Base-by-base conservation (phyloP, 35 echinoderm and acorn worm genomes). In the Patiria miniata region DNA sequence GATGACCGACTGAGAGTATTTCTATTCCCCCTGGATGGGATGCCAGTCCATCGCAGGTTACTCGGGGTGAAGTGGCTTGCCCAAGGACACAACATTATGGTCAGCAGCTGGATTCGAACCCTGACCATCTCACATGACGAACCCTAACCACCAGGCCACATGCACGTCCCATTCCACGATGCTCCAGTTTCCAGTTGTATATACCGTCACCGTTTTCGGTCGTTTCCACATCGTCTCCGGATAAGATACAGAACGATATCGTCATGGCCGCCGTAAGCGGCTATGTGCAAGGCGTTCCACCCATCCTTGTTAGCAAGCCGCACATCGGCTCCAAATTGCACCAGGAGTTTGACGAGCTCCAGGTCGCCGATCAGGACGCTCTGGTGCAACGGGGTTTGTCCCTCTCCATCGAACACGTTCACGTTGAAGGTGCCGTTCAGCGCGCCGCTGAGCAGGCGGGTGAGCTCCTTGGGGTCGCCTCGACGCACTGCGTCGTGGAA, bases 231-330 rank as follows among this genome's bases (percentile, higher is more conserved):
- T 32, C 65, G 65, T 23, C 82, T 19, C 22, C 68, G 60, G 37
- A 90, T 83, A 29, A 94, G 79, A 77, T 90, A 94, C 2, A 94
- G 79, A 22, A 81, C 87, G 44, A 94, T 94, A 76, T 94, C 92
- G 32, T 90, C 68, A 36, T 90, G 88, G 10, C 92, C 92, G 4
- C 87, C 82, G 39, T 89, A 94, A 12, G 92, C 83, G 7, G 92
- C 92, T 36, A 94, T 94, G 60, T 94, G 92, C 32, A 94, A 26
- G 33, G 92, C 92, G 83, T 90, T 94, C 92, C 92, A 94, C 1
- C 92, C 92, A 57, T 94, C 92, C 16, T 78, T 50, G 38, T 94
- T 94, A 7, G 92, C 87, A 2, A 94, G 80, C 44, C 79, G 68
- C n/a, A 90, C 92, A 77, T 94, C 92, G 7, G 92, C 92, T 51